These are phyloP conservation scores for Drosophila pseudotalamancana DNA, from an alignment of 2,888 invertebrate species.

Conservation along the genomic window DNA sequence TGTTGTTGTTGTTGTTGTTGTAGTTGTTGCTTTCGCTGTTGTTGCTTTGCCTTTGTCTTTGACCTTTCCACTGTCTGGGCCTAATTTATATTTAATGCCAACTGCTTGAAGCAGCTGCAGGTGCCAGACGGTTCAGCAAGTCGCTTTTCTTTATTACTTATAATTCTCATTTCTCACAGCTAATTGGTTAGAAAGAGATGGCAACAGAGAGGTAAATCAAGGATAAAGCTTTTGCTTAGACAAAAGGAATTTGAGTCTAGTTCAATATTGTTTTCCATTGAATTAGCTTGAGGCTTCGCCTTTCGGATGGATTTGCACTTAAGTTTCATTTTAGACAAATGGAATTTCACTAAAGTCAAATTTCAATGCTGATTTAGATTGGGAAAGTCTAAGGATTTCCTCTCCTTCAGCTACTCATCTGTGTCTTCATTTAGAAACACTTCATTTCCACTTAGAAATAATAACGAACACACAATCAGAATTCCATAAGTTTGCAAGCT, in stretches of 20 bases:
- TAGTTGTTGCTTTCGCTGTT: constrained; percentile 1
- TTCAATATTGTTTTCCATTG: background rate
- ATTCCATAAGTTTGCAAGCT: constrained; percentile 26
- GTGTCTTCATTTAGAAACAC: background rate
- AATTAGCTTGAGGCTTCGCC: too few relatives aligned
- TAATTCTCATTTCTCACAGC: constrained; percentile 53
- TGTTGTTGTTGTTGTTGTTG: constrained; percentile 13
- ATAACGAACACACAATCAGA: constrained; percentile 26
- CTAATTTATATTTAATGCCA: constrained; percentile 75
- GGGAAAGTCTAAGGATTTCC: too few relatives aligned
- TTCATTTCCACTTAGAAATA: constrained; percentile 9
- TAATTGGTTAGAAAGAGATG: constrained; percentile 32
- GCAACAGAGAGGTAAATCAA: constrained; percentile 6
- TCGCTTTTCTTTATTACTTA: constrained; percentile 52
- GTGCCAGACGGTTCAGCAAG: constrained; percentile 61
- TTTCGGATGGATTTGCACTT: background rate
- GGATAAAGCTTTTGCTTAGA: background rate
- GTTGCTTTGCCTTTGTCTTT: constrained; percentile 56
- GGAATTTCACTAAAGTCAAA: too few relatives aligned
- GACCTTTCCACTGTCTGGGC: constrained; percentile 35
- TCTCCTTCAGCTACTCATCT: background rate
- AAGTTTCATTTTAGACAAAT: background rate
- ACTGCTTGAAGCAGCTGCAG: constrained; percentile 37
- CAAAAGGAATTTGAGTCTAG: background rate
- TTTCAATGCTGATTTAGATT: background rate